A percentile compares a stretch with the other conserved stretches of the same genome.
phyloP scores from a whole-genome alignment of 2,113 vertebrate species.

The Microcebus lehilahytsara region DNA sequence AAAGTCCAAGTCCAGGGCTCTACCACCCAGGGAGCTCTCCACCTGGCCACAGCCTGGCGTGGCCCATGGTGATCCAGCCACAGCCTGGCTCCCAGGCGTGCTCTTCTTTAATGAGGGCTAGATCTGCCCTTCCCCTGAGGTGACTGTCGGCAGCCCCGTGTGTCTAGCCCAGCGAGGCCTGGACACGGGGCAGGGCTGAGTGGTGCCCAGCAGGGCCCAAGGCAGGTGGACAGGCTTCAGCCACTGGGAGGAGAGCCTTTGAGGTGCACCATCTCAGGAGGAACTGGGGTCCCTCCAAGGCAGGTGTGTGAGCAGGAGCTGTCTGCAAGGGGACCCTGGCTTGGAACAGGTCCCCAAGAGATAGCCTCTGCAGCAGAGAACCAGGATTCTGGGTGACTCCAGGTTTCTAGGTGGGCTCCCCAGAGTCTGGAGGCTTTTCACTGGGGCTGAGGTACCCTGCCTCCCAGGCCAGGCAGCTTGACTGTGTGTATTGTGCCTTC shows the following conservation, averaged over 20 bases:
- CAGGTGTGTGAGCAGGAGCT: neutral
- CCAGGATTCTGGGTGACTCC: neutral
- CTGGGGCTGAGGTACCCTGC: neutral
- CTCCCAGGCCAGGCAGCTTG: rapidly evolving
- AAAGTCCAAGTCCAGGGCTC: neutral
- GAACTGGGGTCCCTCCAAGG: neutral
- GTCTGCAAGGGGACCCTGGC: too few species aligned
- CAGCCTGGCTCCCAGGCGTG: neutral
- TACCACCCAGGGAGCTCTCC: neutral
- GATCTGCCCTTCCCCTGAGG: neutral
- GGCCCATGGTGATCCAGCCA: neutral
- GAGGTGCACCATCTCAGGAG: neutral
- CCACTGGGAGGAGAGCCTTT: neutral
- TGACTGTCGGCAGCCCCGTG: neutral
- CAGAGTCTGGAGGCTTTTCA: neutral
- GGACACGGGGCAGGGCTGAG: neutral
- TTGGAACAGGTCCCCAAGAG: neutral
- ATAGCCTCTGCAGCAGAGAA: neutral
- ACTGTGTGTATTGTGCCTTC: neutral
- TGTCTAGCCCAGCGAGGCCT: neutral
- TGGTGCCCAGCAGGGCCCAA: too few species aligned
- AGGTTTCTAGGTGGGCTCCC: neutral
- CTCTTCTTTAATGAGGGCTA: neutral
- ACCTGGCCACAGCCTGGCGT: rapidly evolving
- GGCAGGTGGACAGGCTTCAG: neutral